Evolutionary conservation across 2,113 vertebrate species (phyloP).

Genomic region (Austrofundulus limnaeus): DNA sequence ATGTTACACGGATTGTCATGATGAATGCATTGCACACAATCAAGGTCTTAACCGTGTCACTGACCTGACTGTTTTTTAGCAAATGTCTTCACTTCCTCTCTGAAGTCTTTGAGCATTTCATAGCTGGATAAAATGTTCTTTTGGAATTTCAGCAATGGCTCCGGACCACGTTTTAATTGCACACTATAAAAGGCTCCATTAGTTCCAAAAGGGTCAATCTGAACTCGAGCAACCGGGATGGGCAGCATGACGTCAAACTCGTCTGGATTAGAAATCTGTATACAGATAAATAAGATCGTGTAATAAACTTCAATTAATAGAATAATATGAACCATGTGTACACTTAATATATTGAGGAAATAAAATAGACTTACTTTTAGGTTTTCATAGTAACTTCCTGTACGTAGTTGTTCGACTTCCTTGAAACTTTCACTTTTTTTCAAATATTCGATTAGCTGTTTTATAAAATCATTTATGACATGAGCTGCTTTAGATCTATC

Average conservation of each 20-base stretch:
- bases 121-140: conserved; percentile 43
- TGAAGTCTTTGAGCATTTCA: conserved; percentile 66
- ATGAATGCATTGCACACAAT: no score
- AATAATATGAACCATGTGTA: neutral
- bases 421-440: conserved; percentile 26
- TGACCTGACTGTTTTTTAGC: conserved; percentile 12
- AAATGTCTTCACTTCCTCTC: conserved; percentile 53
- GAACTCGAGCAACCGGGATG: conserved; percentile 46
- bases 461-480: conserved; percentile 42
- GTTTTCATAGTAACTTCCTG: conserved; percentile 78
- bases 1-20: no score
- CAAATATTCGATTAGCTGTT: conserved; percentile 30
- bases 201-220: conserved; percentile 3
- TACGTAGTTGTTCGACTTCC: conserved; percentile 25
- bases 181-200: conserved; percentile 70
- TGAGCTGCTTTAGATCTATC: conserved; percentile 2
- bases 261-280: conserved; percentile 70
- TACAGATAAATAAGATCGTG: neutral
- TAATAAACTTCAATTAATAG: neutral
- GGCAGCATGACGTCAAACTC: conserved; percentile 76
- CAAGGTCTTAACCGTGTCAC: conserved; percentile 1
- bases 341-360: neutral
- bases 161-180: conserved; percentile 47
- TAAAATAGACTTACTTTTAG: conserved; percentile 64
- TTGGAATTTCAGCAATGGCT: conserved; percentile 42